Evolutionary conservation across 2,888 invertebrate species (phyloP).

Genomic region (Dynastes hyllus): DNA sequence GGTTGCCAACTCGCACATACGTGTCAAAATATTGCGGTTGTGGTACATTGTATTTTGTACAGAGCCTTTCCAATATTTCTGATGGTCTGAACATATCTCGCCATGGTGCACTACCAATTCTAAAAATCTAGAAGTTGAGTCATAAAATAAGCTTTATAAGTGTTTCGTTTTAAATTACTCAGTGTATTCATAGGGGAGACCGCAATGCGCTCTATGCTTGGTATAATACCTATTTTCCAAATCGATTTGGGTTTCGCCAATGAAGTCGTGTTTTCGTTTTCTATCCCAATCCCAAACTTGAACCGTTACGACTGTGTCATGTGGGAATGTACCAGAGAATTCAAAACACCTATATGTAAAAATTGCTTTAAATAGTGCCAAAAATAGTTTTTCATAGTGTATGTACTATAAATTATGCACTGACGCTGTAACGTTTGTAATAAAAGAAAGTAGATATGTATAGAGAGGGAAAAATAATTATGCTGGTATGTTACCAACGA

Average conservation of each 20-base stretch:
- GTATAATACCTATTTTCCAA: conserved; percentile 90
- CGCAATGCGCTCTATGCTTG: conserved; percentile 85
- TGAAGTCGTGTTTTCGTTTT: conserved; percentile 81
- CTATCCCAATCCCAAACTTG: conserved; percentile 85
- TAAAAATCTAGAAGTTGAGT: conserved; percentile 59
- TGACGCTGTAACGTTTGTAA: too few species aligned
- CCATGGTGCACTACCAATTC: conserved; percentile 84
- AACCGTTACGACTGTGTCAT: conserved; percentile 83
- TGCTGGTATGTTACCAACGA: too few species aligned
- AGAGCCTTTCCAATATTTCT: conserved; percentile 81
- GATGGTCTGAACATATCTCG: conserved; percentile 83
- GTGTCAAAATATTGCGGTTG: conserved; percentile 73
- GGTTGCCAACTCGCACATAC: conserved; percentile 74
- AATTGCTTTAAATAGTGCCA: too few species aligned
- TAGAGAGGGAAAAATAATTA: too few species aligned
- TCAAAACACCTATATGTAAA: conserved; percentile 72
- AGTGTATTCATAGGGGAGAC: conserved; percentile 81
- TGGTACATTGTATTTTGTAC: conserved; percentile 77
- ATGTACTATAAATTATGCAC: too few species aligned
- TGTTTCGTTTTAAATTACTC: conserved; percentile 70
- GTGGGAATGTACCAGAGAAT: conserved; percentile 81
- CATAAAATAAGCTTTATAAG: conserved; percentile 12
- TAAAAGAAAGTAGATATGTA: too few species aligned
- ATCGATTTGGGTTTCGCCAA: conserved; percentile 90
- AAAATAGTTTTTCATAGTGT: too few species aligned